Base-by-base conservation (phyloP, 1,140 invertebrate genomes). In the Drosophila orosa region DNA sequence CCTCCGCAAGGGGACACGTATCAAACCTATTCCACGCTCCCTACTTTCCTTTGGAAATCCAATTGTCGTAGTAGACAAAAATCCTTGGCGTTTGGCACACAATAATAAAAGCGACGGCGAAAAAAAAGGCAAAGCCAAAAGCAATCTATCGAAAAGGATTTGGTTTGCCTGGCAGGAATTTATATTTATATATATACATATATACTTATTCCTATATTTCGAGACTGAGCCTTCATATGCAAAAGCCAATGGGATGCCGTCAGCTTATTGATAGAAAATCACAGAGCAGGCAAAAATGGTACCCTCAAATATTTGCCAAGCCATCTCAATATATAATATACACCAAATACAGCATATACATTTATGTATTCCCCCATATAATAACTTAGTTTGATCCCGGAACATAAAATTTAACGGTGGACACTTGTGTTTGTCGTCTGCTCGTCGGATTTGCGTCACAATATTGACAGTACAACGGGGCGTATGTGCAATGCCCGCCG, bases 31-130 rank as follows among this genome's bases (percentile, higher is more conserved):
- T 48, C 12, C 33, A 56, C 48, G 24, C 35, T 35, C 19, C 25
- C 56, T 65, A 56, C 60, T 42, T 44, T 52, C 35, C 60, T 13
- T 13, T 40, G 45, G 22, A 71, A 72, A 77, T 77, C 74, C 74
- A 77, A 87, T 87, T 87, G 83, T 83, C 84, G 76, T 62, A 17
- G 69, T 81, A 81, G 82, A 81, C 82, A 86, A 86, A 68, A 77
- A 73, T 37, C 60, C 73, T 56, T 59, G 61, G 72, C 54, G 65
- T 56, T 54, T 77, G 56, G 63, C 74, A 73, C 42, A 77, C 52
- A 62, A 48, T 72, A 72, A 76, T 56, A 63, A 60, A 65, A 47
- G 61, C 44, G 55, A 31, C 17, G 35, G 22, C 25, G 19, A 62
- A 45, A 63, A 61, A 77, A 63, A 71, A 48, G 24, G 61, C 33